Conservation (phyloP, 1,140 invertebrate genomes). For the Pinna nobilis region DNA sequence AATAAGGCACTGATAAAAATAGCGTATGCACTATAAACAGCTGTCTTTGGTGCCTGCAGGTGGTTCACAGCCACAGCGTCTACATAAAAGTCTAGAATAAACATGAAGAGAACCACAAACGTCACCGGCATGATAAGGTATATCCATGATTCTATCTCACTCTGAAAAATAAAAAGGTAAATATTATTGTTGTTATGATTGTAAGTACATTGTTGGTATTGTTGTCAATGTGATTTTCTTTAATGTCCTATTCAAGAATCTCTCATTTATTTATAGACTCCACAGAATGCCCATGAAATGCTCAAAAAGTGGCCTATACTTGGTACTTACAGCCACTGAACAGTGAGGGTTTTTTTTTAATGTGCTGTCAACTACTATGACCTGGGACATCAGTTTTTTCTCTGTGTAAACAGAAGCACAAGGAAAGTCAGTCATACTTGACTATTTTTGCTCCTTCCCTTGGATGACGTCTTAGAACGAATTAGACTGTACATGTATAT, state of each 20-base stretch:
- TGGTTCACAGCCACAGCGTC: constrained; percentile 72
- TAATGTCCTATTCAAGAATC: background rate
- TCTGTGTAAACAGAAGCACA: too few species aligned
- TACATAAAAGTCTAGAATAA: constrained; percentile 77
- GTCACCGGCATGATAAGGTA: constrained; percentile 72
- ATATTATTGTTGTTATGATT: background rate
- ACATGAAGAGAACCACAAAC: constrained; percentile 73
- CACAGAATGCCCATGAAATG: too few species aligned
- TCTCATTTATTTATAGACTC: too few species aligned
- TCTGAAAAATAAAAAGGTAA: constrained; percentile 49
- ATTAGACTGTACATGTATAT: too few species aligned
- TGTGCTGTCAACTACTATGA: too few species aligned
- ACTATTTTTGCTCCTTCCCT: too few species aligned
- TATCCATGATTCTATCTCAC: constrained; percentile 67
- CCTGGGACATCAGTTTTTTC: too few species aligned
- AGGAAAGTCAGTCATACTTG: too few species aligned
- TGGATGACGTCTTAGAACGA: too few species aligned
- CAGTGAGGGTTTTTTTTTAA: too few species aligned
- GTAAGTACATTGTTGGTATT: background rate
- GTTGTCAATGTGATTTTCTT: background rate
- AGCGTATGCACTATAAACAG: constrained; percentile 62
- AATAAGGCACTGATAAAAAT: constrained; percentile 68
- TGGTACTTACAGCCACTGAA: too few species aligned
- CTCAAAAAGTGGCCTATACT: too few species aligned
- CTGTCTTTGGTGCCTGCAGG: constrained; percentile 63